These are phyloP conservation scores for Gallinago media DNA, from an alignment of 2,113 vertebrate species.

Conservation along the genomic window DNA sequence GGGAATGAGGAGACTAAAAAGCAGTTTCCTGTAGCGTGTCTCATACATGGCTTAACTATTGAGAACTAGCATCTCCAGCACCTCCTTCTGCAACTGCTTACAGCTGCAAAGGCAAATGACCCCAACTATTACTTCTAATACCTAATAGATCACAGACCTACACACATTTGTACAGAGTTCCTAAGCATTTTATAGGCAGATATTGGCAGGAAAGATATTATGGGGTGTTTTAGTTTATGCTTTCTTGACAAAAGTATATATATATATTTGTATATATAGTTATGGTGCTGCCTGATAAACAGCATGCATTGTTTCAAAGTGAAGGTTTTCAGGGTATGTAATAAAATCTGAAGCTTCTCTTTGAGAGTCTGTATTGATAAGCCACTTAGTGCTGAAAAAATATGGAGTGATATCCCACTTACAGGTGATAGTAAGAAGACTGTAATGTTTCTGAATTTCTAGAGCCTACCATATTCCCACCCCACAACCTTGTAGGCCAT, in stretches of 20 bases:
- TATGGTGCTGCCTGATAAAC: not conserved
- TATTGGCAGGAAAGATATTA: not conserved
- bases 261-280: not conserved
- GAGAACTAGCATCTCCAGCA: not conserved
- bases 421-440: not conserved
- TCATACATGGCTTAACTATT: not conserved
- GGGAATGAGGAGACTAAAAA: not conserved
- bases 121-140: not conserved
- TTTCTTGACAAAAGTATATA: not conserved
- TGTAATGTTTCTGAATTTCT: not conserved
- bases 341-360: not conserved
- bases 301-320: not conserved
- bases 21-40: not conserved
- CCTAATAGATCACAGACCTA: not conserved
- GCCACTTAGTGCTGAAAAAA: constrained; percentile 6
- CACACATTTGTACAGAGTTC: not conserved
- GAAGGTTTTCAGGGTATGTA: not conserved
- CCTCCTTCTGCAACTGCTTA: not conserved
- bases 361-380: not conserved
- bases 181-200: not conserved
- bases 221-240: not conserved
- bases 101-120: not conserved
- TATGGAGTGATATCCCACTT: not conserved
- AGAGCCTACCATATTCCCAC: constrained; percentile 18
- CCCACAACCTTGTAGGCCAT: not conserved